Evolutionary conservation across 2,888 invertebrate genomes (phyloP).

Genomic region (Galeopsomyia nigrocyanea): DNA sequence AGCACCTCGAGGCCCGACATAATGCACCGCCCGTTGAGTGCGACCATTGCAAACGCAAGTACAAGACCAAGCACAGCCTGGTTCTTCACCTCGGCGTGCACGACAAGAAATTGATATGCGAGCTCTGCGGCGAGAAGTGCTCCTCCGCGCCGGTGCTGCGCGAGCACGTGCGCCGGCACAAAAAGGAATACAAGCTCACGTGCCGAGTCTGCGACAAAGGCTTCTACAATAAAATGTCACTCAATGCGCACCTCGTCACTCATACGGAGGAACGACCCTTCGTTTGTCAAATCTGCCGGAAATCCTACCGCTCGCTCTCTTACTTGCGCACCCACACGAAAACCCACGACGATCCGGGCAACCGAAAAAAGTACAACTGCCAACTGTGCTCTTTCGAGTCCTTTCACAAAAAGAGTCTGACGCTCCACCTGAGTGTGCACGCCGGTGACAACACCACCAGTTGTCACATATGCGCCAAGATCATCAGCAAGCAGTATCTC

Average conservation of each 20-base stretch:
- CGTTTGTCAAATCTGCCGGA: slow-evolving; percentile 62
- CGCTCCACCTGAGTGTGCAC: slow-evolving; percentile 59
- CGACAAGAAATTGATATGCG: slow-evolving; percentile 66
- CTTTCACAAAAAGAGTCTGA: slow-evolving; percentile 43
- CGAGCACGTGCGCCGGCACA: slow-evolving; percentile 61
- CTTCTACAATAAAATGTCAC: slow-evolving; percentile 67
- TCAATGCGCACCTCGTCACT: slow-evolving; percentile 68
- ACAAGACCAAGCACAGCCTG: slow-evolving; percentile 69
- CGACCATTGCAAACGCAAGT: slow-evolving; percentile 71
- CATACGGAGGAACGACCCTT: slow-evolving; percentile 70
- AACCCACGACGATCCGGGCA: slow-evolving; percentile 56
- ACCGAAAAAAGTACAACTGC: neutral
- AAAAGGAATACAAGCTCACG: slow-evolving; percentile 68
- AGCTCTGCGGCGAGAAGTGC: slow-evolving; percentile 71
- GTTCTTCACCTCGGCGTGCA: slow-evolving; percentile 59
- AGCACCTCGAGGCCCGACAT: slow-evolving; percentile 65
- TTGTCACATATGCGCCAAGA: slow-evolving; percentile 59
- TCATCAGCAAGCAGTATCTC: slow-evolving; percentile 71
- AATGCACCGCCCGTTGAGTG: slow-evolving; percentile 68
- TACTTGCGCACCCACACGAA: slow-evolving; percentile 70
- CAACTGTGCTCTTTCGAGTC: slow-evolving; percentile 68
- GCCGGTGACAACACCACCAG: slow-evolving; percentile 64
- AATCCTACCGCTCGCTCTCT: neutral
- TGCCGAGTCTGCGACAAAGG: slow-evolving; percentile 68
- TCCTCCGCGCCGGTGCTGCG: slow-evolving; percentile 69